These are phyloP conservation scores for Acrobasis consociella DNA, from an alignment of 2,888 invertebrate genomes.

Conservation along the genomic window DNA sequence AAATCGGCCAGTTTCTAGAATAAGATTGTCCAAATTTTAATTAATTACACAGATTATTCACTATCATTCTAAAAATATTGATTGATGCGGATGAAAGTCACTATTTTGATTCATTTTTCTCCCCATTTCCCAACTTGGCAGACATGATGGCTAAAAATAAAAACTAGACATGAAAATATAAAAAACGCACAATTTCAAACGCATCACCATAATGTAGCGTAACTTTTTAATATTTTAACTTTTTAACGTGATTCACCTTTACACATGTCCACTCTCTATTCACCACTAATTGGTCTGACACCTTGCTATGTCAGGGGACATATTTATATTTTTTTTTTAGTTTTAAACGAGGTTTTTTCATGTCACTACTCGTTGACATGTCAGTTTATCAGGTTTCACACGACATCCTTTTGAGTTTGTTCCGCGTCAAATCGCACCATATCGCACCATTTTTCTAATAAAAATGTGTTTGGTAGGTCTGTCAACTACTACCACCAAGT, in stretches of 20 bases:
- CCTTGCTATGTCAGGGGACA: constrained; percentile 51
- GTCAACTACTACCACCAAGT: too few species aligned
- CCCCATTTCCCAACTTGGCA: too few species aligned
- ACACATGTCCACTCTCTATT: constrained; percentile 68
- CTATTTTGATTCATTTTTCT: too few species aligned
- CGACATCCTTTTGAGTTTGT: constrained; percentile 50
- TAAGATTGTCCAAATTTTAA: too few species aligned
- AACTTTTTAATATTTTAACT: constrained; percentile 47
- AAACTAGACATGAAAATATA: not conserved
- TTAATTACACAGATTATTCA: too few species aligned
- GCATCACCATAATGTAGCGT: constrained; percentile 21
- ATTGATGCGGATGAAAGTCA: too few species aligned
- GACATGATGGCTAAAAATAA: too few species aligned
- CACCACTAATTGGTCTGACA: constrained; percentile 79
- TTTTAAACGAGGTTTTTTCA: constrained; percentile 59
- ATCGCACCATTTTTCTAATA: not conserved
- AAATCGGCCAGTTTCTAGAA: too few species aligned
- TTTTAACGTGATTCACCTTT: constrained; percentile 55
- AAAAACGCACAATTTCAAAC: constrained; percentile 5
- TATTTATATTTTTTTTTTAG: constrained; percentile 50
- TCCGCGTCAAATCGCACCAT: constrained; percentile 1
- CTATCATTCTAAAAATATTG: too few species aligned
- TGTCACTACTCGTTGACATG: constrained; percentile 49
- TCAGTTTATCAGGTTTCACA: constrained; percentile 53
- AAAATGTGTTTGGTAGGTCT: not conserved